Evolutionary conservation across 1,140 invertebrate species (phyloP).

Genomic region (Macrosteles quadrilineatus): DNA sequence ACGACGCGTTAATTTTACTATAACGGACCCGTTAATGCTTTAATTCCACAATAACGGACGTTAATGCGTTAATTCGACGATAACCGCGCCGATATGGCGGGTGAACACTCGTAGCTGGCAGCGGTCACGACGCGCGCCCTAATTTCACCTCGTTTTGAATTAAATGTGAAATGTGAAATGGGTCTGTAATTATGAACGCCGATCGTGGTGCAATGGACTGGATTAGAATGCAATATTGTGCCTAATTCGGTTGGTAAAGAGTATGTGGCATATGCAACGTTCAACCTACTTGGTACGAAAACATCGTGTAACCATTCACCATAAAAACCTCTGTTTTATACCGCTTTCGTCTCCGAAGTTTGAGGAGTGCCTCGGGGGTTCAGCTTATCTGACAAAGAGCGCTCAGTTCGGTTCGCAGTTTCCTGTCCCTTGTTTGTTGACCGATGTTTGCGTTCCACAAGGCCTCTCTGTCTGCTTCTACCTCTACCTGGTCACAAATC

Average conservation of each 20-base stretch:
- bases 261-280: no score
- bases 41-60: slow-evolving; percentile 2
- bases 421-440: slow-evolving; percentile 13
- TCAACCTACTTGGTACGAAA: no score
- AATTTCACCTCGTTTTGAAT: slow-evolving; percentile 4
- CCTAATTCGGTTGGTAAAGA: no score
- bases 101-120: not conserved
- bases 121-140: slow-evolving; percentile 4
- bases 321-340: no score
- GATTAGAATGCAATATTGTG: no score
- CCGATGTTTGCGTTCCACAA: slow-evolving; percentile 15
- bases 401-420: not conserved
- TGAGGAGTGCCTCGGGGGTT: not conserved
- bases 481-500: slow-evolving; percentile 22
- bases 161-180: slow-evolving; percentile 2
- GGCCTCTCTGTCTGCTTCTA: slow-evolving; percentile 5
- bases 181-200: not conserved
- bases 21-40: not conserved
- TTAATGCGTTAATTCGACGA: not conserved
- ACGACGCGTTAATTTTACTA: not conserved
- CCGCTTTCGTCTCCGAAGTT: no score
- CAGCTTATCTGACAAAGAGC: not conserved
- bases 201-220: no score
- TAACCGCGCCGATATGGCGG: not conserved
- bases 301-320: no score